Evolutionary conservation across 2,797 vertebrate genomes (phyloP).

Genomic region (Hafferia zeledoni): DNA sequence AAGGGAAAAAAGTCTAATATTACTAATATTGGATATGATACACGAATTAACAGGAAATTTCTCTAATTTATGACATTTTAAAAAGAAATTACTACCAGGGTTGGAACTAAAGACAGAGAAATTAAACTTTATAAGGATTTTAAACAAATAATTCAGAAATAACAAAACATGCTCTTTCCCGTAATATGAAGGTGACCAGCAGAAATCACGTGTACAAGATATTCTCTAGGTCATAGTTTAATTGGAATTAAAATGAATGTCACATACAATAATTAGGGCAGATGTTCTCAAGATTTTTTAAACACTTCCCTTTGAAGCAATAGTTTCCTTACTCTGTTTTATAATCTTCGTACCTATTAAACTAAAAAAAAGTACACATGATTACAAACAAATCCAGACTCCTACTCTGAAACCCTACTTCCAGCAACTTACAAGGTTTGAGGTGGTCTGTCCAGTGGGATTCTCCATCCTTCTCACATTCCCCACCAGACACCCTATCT

Average conservation of each 20-base stretch:
- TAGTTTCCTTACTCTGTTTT: background rate
- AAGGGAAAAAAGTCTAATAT: background rate
- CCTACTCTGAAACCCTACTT: background rate
- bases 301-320: background rate
- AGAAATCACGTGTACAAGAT: background rate
- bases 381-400: background rate
- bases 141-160: background rate
- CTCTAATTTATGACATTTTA: background rate
- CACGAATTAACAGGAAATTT: background rate
- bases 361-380: background rate
- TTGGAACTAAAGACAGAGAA: background rate
- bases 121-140: background rate
- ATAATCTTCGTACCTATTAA: background rate
- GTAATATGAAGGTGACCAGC: background rate
- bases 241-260: background rate
- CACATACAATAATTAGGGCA: background rate
- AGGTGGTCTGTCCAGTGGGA: background rate
- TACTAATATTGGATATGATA: background rate
- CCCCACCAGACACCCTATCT: background rate
- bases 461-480: background rate
- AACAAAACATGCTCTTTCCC: background rate
- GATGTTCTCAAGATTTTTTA: background rate
- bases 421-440: background rate
- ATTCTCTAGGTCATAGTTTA: background rate
- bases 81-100: background rate